Percentiles rank a stretch among this genome's conserved stretches.
Conservation (phyloP, 2,888 invertebrate species). For the Callinectes sapidus region DNA sequence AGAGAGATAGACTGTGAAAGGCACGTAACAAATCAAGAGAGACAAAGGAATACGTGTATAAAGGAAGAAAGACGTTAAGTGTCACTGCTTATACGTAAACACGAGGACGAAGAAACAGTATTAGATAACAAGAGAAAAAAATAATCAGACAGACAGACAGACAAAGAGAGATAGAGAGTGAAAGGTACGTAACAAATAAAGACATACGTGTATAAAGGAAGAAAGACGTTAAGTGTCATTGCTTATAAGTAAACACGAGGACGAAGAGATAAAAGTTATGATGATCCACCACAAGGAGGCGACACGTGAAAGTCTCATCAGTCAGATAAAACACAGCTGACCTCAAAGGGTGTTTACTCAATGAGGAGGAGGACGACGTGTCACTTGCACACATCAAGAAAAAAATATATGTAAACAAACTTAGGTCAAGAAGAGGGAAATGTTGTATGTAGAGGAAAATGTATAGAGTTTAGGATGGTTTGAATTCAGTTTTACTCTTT, state of each 20-base stretch:
- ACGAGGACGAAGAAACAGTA: neutral
- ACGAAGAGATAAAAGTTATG: neutral
- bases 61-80: neutral
- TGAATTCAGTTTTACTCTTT: neutral
- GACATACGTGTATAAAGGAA: neutral
- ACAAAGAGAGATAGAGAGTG: neutral
- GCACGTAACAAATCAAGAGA: neutral
- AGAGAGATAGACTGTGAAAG: neutral
- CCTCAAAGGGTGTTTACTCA: slow-evolving; percentile 5
- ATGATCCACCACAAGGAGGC: neutral
- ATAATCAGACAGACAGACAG: neutral
- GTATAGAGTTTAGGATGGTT: neutral
- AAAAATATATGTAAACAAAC: neutral
- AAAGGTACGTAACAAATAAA: neutral
- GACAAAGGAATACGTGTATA: neutral
- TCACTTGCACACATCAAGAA: neutral
- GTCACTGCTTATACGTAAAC: neutral
- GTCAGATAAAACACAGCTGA: slow-evolving; percentile 12
- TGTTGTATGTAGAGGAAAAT: neutral
- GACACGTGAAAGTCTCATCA: slow-evolving; percentile 28
- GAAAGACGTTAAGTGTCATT: neutral
- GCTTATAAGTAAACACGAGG: neutral
- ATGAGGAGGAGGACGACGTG: neutral
- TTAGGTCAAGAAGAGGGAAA: neutral
- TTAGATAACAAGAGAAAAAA: too few relatives aligned